Conservation (phyloP, 92 coral and sea anemone genomes). For the Parazoanthus swiftii region DNA sequence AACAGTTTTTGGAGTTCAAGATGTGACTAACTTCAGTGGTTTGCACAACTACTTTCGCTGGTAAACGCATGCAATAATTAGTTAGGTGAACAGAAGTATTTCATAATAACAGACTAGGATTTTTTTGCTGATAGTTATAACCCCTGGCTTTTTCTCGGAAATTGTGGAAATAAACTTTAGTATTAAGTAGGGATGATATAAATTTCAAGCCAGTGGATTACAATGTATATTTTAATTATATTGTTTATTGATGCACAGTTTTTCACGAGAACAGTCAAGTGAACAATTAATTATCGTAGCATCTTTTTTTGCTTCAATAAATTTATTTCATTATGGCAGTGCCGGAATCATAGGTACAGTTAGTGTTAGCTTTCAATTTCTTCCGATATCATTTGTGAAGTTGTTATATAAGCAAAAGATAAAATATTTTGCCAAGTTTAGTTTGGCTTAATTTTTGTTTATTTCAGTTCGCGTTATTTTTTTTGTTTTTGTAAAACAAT, state of each 20-base stretch:
- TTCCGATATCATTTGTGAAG: neutral
- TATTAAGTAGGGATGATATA: too few species aligned
- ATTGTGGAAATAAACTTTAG: too few species aligned
- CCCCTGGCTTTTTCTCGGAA: too few species aligned
- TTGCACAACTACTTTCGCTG: neutral
- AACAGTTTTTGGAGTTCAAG: neutral
- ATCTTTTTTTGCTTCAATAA: neutral
- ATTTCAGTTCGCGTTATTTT: neutral
- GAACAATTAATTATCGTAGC: too few species aligned
- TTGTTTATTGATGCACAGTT: neutral
- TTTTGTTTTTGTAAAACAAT: too few species aligned
- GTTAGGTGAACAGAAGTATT: neutral
- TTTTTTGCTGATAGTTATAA: too few species aligned
- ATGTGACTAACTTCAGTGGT: neutral
- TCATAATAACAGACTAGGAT: neutral
- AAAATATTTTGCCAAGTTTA: too few species aligned
- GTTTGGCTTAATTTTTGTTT: too few species aligned
- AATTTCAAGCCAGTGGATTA: neutral
- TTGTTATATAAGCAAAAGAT: neutral
- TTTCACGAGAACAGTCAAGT: neutral
- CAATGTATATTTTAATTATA: too few species aligned
- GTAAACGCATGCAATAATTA: neutral
- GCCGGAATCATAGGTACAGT: neutral
- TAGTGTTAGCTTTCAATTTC: neutral
- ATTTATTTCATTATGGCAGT: neutral